Conservation (phyloP, 1,140 invertebrate species). For the Oedothorax gibbosus region DNA sequence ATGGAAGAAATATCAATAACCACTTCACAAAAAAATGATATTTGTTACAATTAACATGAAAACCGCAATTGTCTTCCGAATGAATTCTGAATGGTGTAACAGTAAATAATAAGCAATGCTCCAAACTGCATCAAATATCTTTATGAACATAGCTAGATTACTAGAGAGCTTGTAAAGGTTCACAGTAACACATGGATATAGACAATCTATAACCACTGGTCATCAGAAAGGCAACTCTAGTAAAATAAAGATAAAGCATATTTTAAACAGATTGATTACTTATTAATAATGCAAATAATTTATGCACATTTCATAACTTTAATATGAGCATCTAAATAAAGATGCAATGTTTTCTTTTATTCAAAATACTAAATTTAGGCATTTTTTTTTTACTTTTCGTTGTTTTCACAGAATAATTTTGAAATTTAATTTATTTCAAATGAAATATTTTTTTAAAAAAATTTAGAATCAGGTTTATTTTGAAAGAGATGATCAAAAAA, state of each 20-base stretch:
- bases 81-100: slow-evolving; percentile 1
- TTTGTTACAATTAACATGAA: slow-evolving; percentile 21
- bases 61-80: background rate
- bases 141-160: background rate
- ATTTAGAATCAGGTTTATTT: no score
- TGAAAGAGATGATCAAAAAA: no score
- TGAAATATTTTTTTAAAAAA: no score
- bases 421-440: no score
- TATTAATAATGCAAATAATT: no score
- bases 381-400: no score
- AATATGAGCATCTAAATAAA: no score
- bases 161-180: background rate
- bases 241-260: background rate
- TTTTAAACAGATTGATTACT: background rate
- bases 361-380: no score
- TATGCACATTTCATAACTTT: no score
- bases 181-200: slow-evolving; percentile 10
- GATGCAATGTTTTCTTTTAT: no score
- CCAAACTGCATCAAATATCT: slow-evolving; percentile 15
- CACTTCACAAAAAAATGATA: slow-evolving; percentile 47
- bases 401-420: no score
- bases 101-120: slow-evolving; percentile 29
- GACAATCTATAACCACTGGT: background rate
- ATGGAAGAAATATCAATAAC: background rate
- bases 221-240: slow-evolving; percentile 11